These are phyloP conservation scores for Macaria liturata DNA, from an alignment of 2,888 invertebrate species.

Conservation along the genomic window DNA sequence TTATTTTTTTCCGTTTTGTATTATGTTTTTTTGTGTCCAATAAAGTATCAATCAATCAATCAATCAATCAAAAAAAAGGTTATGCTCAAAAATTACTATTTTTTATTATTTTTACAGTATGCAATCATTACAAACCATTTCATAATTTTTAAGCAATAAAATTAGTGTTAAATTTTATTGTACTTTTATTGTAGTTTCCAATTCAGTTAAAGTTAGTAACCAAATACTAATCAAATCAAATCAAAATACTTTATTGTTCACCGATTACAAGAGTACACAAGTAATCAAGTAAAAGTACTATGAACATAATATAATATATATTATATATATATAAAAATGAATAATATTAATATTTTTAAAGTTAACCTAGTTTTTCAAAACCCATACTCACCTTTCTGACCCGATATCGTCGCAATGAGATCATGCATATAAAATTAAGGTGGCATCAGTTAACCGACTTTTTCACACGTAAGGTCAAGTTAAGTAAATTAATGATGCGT, in stretches of 20 bases:
- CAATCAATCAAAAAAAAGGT: too few relatives aligned
- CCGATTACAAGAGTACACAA: too few relatives aligned
- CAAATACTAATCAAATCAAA: too few relatives aligned
- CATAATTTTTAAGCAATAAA: background rate
- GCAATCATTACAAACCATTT: background rate
- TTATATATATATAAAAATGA: background rate
- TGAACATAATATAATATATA: too few relatives aligned
- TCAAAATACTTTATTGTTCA: too few relatives aligned
- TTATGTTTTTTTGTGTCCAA: too few relatives aligned
- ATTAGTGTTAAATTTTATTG: too few relatives aligned
- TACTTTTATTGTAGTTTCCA: too few relatives aligned
- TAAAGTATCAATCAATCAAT: too few relatives aligned
- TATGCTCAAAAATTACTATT: too few relatives aligned
- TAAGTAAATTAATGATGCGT: slow-evolving; percentile 15
- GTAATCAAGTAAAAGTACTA: background rate
- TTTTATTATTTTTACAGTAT: background rate
- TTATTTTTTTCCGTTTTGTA: too few relatives aligned
- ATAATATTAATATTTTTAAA: background rate
- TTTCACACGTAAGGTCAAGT: slow-evolving; percentile 23
- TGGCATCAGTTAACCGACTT: slow-evolving; percentile 25
- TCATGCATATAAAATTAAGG: slow-evolving; percentile 32
- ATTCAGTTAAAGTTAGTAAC: too few relatives aligned
- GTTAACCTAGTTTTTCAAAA: background rate
- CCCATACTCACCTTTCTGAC: slow-evolving; percentile 9
- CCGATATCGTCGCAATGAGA: slow-evolving; percentile 27